A percentile compares a stretch with the other conserved stretches of the same genome.
Conservation (phyloP, 2,113 vertebrate genomes). For the Ptilorrhoa leucosticta region DNA sequence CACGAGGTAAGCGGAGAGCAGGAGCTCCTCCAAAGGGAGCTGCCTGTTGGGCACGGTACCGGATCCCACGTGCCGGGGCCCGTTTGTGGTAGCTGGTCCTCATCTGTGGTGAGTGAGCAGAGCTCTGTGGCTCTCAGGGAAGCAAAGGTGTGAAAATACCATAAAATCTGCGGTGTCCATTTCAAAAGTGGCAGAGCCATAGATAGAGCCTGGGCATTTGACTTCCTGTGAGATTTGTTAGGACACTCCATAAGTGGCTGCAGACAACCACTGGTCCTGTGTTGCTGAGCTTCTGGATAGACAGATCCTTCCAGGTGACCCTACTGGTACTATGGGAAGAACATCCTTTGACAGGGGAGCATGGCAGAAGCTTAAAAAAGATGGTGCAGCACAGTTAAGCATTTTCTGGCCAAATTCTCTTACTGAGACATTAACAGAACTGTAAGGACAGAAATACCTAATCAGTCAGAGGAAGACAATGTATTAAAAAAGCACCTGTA, state of each 20-base stretch:
- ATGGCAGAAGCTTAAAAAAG: background rate
- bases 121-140: rapidly evolving
- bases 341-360: background rate
- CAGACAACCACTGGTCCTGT: background rate
- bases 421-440: background rate
- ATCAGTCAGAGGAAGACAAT: background rate
- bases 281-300: background rate
- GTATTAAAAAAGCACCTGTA: background rate
- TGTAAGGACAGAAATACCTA: background rate
- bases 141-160: background rate
- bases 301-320: background rate
- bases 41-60: rapidly evolving
- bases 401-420: background rate
- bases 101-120: rapidly evolving
- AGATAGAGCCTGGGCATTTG: background rate
- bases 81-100: rapidly evolving
- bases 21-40: background rate
- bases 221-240: background rate
- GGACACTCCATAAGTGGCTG: background rate
- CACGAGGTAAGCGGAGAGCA: background rate
- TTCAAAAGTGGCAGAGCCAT: background rate
- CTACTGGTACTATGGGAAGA: background rate
- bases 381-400: background rate
- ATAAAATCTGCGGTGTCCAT: background rate
- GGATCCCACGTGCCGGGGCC: rapidly evolving